Base-by-base conservation (phyloP, 2,797 vertebrate species). In the Peromyscus eremicus region DNA sequence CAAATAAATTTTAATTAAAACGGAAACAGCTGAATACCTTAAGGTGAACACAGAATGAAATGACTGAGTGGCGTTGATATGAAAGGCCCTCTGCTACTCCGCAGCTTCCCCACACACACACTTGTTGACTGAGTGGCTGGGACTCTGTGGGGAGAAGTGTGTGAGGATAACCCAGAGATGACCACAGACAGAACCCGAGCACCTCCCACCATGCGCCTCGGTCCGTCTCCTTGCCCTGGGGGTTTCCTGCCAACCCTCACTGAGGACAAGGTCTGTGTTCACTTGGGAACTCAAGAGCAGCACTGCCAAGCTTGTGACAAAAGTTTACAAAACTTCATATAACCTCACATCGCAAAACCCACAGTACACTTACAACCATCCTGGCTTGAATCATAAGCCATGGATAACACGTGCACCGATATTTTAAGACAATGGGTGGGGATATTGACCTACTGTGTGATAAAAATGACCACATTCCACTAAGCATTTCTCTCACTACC, bases 1-100 rank as follows among this genome's bases (percentile, higher is more conserved):
- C 84, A 86, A 85, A 86, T 70, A 88, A 55, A 73, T 91, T 92
- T 91, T 94, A 81, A 88, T 96, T 94, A 83, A 97, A 82, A 89
- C 40, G 32, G 43, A 94, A 85, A 94, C 49, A 91, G 34, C 82
- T 75, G 95, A 91, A 46, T 64, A 82, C 46, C 60, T 85, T 80
- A 92, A 92, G 60, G 77, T 80, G 91, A 91, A 86, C 57, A 52
- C 64, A 71, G 80, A 66, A 55, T 25, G 34, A 87, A 94, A 55
- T 55, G 21, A 60, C 32, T 23, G 12, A 49, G 60, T 55, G 55
- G 37, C 29, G 1, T 55, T 68, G 32, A 52, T 14, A 66, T 8
- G 62, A 29, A 1, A 95, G 83, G 9, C 21, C 6, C 7, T 87
- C 29, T 43, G 82, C 43, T 91, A 90, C 84, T 34, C 25, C 70